A percentile compares a stretch with the other conserved stretches of the same genome.
Evolutionary conservation across 2,797 vertebrate genomes (phyloP).

Genomic region (Sebastolobus alascanus): DNA sequence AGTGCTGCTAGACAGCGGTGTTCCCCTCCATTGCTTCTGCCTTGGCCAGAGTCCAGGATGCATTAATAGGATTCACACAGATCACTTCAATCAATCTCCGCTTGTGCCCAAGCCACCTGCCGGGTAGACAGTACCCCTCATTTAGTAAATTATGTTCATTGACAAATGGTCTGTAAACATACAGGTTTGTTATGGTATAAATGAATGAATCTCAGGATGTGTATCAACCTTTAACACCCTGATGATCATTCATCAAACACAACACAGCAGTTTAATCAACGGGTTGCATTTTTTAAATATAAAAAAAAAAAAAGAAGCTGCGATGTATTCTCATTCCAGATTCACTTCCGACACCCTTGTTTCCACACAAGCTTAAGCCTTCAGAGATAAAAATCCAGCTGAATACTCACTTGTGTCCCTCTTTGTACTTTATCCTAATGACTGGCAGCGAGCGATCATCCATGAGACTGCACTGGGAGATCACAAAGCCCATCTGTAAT

Average conservation of each 20-base stretch:
- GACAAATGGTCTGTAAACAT: constrained; percentile 69
- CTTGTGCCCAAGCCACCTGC: constrained; percentile 76
- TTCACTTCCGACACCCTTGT: constrained; percentile 53
- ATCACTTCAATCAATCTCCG: constrained; percentile 80
- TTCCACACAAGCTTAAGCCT: constrained; percentile 57
- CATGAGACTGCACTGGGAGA: constrained; percentile 69
- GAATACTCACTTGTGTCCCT: constrained; percentile 82
- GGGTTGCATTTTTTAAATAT: constrained; percentile 33
- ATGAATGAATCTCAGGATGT: constrained; percentile 30
- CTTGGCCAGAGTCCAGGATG: constrained; percentile 76
- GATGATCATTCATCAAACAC: constrained; percentile 45
- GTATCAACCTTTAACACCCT: constrained; percentile 32
- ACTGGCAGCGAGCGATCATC: constrained; percentile 73
- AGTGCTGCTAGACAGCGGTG: constrained; percentile 68
- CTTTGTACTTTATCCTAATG: constrained; percentile 79
- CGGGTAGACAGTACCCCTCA: constrained; percentile 75
- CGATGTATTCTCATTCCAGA: constrained; percentile 53
- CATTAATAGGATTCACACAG: constrained; percentile 80
- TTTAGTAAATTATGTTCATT: constrained; percentile 76
- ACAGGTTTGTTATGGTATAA: constrained; percentile 35
- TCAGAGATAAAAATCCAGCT: constrained; percentile 65
- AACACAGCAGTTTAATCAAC: constrained; percentile 48
- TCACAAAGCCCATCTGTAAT: constrained; percentile 83
- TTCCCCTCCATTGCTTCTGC: constrained; percentile 72
- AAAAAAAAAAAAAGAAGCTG: constrained; percentile 39